Conservation (phyloP, 2,113 vertebrate species). For the Ia io region DNA sequence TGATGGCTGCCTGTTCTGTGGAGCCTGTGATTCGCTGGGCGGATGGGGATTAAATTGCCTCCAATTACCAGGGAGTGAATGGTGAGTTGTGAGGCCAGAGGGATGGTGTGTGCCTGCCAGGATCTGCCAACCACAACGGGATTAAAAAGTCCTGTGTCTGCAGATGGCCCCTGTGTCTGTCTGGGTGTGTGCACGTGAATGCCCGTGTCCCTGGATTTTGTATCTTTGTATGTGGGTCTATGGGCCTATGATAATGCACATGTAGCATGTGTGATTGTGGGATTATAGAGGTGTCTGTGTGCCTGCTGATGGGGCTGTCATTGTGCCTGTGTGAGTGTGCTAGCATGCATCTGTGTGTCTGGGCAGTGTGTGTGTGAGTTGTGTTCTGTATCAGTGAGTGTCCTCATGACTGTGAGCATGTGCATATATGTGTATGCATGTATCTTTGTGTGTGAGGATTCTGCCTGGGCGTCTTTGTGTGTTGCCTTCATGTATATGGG, state of each 20-base stretch:
- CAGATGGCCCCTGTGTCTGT: background rate
- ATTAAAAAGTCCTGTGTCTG: background rate
- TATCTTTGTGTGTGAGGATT: background rate
- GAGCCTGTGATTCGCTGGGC: conserved; percentile 50
- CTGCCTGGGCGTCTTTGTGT: background rate
- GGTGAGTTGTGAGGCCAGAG: background rate
- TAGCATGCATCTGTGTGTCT: background rate
- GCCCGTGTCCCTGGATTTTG: background rate
- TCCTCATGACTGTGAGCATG: background rate
- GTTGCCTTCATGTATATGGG: background rate
- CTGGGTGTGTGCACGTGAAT: background rate
- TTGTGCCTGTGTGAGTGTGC: background rate
- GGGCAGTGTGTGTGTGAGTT: background rate
- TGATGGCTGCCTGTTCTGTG: background rate
- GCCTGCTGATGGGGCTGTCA: fast-evolving
- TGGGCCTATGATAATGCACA: fast-evolving
- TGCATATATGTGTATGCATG: fast-evolving
- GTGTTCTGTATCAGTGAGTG: background rate
- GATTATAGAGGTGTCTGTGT: background rate
- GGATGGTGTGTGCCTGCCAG: background rate
- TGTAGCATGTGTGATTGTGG: background rate
- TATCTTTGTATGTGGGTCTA: background rate
- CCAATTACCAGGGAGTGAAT: conserved; percentile 26
- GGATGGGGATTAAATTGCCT: conserved; percentile 63
- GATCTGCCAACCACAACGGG: background rate